A percentile compares a stretch with the other conserved stretches of the same genome.
Evolutionary conservation across 1,140 invertebrate genomes (phyloP).

Genomic region (Mycetomoellerius zeteki): DNA sequence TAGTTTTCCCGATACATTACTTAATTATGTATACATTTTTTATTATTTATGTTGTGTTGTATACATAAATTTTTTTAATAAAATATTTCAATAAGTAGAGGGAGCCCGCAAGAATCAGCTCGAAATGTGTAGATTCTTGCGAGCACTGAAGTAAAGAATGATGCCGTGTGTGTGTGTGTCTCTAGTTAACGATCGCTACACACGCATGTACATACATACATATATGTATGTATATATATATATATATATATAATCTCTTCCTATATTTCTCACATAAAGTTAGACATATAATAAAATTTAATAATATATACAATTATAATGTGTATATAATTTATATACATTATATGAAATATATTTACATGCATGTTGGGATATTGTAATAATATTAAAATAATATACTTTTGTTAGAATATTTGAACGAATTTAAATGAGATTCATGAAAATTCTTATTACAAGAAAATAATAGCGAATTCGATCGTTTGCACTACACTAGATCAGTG

Average conservation of each 20-base stretch:
- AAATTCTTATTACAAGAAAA: neutral
- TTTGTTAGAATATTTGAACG: neutral
- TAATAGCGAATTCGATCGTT: too few relatives aligned
- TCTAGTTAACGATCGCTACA: neutral
- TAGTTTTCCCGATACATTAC: too few relatives aligned
- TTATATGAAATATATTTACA: neutral
- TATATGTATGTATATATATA: conserved; percentile 10
- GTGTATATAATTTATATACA: neutral
- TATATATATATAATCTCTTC: neutral
- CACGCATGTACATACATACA: neutral
- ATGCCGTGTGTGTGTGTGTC: neutral
- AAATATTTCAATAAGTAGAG: too few relatives aligned
- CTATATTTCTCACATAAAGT: neutral
- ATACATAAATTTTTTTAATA: too few relatives aligned
- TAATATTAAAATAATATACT: neutral
- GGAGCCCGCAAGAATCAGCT: too few relatives aligned
- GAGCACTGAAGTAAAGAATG: too few relatives aligned
- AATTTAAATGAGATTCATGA: neutral
- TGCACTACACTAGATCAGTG: too few relatives aligned
- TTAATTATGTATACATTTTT: too few relatives aligned
- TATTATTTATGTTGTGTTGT: too few relatives aligned
- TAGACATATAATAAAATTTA: conserved; percentile 6
- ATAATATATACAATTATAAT: neutral
- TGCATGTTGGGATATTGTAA: neutral
- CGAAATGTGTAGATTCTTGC: too few relatives aligned